Percentiles rank a stretch among this genome's conserved stretches.
Conservation (phyloP, 1,140 invertebrate species). For the Bombus difficillimus region DNA sequence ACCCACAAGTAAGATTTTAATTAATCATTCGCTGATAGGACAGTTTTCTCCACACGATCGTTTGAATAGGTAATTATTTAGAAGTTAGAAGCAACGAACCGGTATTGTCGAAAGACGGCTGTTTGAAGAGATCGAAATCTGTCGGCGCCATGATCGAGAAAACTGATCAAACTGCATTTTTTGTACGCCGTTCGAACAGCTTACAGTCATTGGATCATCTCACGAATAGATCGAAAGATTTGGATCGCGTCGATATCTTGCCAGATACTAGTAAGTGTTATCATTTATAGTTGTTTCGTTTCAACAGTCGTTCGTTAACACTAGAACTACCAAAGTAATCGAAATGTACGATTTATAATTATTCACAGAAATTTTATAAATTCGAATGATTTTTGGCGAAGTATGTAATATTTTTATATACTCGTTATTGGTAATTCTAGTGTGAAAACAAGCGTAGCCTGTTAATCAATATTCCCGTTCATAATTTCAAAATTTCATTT, state of each 20-base stretch:
- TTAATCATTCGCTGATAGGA: background rate
- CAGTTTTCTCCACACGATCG: background rate
- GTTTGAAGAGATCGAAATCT: conserved; percentile 87
- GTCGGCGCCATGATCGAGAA: conserved; percentile 85
- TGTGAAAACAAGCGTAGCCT: background rate
- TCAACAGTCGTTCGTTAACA: too few relatives aligned
- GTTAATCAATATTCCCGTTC: background rate
- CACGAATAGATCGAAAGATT: conserved; percentile 12
- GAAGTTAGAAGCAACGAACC: conserved; percentile 18
- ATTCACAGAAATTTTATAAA: background rate
- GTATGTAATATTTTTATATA: too few relatives aligned
- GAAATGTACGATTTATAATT: background rate
- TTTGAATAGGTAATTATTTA: background rate
- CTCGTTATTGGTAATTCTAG: too few relatives aligned
- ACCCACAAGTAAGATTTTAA: conserved; percentile 14
- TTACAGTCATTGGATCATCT: conserved; percentile 70
- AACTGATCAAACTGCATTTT: conserved; percentile 67
- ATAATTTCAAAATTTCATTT: background rate
- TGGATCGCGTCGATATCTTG: background rate
- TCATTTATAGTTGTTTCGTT: background rate
- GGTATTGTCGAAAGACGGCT: conserved; percentile 50
- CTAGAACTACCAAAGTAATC: background rate
- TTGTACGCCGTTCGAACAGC: conserved; percentile 86
- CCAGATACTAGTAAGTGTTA: conserved; percentile 44
- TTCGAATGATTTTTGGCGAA: too few relatives aligned